Evolutionary conservation across 2,113 vertebrate species (phyloP).

Genomic region (Hippocampus barbouri): DNA sequence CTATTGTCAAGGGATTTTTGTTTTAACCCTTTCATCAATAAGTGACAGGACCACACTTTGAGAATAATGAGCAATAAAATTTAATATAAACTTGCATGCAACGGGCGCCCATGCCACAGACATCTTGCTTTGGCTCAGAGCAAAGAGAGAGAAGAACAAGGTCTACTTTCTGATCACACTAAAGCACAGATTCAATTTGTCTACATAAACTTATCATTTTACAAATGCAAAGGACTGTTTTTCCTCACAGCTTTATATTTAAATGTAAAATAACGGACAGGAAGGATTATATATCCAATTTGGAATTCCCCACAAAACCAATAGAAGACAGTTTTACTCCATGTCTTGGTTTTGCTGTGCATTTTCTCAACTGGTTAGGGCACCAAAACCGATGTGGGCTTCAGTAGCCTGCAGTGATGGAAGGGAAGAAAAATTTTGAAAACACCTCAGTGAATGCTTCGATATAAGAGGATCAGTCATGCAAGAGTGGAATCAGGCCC

Average conservation of each 20-base stretch:
- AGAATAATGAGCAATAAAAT: neutral
- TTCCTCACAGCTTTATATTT: no score
- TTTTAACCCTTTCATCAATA: neutral
- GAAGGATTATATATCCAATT: slow-evolving; percentile 15
- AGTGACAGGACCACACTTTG: neutral
- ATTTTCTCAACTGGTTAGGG: slow-evolving; percentile 55
- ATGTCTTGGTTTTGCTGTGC: slow-evolving; percentile 35
- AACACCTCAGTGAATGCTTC: slow-evolving; percentile 51
- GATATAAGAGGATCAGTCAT: slow-evolving; percentile 73
- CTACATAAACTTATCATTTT: no score
- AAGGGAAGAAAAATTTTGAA: slow-evolving; percentile 48
- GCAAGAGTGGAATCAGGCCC: slow-evolving; percentile 64
- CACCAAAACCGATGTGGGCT: slow-evolving; percentile 39
- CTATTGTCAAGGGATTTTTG: neutral
- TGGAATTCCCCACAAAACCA: slow-evolving; percentile 2
- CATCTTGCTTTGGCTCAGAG: neutral
- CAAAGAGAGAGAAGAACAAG: no score
- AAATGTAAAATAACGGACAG: slow-evolving; percentile 1
- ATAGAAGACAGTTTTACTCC: slow-evolving; percentile 4
- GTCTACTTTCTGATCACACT: no score
- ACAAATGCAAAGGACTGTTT: neutral
- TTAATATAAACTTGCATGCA: neutral
- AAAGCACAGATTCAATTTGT: no score
- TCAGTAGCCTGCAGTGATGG: slow-evolving; percentile 20
- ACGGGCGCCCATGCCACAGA: neutral